phyloP scores from a whole-genome alignment of 2,797 vertebrate genomes.

The Leptoclinus maculatus region DNA sequence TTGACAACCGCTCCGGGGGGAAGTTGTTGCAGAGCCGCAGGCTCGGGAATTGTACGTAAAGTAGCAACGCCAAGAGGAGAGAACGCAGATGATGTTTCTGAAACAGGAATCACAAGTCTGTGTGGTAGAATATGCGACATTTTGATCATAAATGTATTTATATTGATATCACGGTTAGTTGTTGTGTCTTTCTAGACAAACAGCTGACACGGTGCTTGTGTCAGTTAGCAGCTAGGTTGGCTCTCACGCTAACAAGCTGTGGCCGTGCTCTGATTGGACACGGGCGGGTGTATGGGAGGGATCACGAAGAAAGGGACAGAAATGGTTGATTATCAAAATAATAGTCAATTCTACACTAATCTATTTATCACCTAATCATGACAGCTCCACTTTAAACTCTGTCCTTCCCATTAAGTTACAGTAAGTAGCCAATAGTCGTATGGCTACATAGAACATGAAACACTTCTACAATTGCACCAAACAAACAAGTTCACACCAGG shows the following conservation, averaged over 20 bases:
- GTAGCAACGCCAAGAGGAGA: neutral
- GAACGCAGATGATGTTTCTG: neutral
- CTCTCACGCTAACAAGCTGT: neutral
- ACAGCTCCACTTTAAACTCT: slow-evolving; percentile 22
- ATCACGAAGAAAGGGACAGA: neutral
- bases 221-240: neutral
- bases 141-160: too few relatives aligned
- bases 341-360: slow-evolving; percentile 3
- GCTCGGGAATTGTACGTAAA: accelerated
- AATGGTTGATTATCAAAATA: neutral
- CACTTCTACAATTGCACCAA: slow-evolving; percentile 7
- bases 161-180: neutral
- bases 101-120: neutral
- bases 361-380: neutral
- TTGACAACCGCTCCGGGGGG: neutral
- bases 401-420: slow-evolving; percentile 28
- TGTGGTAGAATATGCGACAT: neutral
- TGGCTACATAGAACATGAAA: slow-evolving; percentile 28
- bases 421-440: neutral
- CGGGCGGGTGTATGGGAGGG: neutral
- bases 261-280: neutral
- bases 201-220: neutral
- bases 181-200: neutral
- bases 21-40: neutral
- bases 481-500: slow-evolving; percentile 4